Conservation (phyloP, 2,888 invertebrate species). For the Mesorhabditis spiculigera region DNA sequence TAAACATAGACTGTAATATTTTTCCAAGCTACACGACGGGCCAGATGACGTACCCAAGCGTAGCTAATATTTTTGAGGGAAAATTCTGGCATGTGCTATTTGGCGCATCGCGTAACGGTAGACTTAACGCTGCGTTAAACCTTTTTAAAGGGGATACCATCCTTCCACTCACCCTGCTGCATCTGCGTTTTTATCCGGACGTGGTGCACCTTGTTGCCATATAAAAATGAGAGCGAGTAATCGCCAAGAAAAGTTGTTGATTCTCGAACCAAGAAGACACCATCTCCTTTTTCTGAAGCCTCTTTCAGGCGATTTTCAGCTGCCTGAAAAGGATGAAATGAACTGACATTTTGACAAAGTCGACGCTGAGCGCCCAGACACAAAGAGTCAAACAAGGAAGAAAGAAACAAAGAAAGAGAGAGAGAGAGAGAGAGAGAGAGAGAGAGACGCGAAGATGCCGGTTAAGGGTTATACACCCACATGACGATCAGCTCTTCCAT, state of each 20-base stretch:
- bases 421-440: no score
- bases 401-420: no score
- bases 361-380: no score
- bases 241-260: conserved; percentile 82
- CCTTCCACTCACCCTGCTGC: conserved; percentile 33
- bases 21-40: no score
- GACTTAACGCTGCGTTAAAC: background rate
- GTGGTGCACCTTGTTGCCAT: conserved; percentile 53
- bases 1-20: background rate
- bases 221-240: conserved; percentile 88
- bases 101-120: no score
- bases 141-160: background rate
- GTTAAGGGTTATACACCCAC: conserved; percentile 19
- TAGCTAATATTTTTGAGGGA: no score
- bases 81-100: no score
- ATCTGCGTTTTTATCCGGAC: conserved; percentile 53
- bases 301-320: conserved; percentile 46
- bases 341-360: conserved; percentile 15
- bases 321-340: no score
- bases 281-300: conserved; percentile 70
- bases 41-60: no score
- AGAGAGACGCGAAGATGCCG: background rate
- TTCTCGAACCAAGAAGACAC: conserved; percentile 87
- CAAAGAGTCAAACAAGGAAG: no score
- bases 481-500: conserved; percentile 51